These are phyloP conservation scores for Chinchilla lanigera DNA, from an alignment of 2,113 vertebrate species.

Conservation along the genomic window DNA sequence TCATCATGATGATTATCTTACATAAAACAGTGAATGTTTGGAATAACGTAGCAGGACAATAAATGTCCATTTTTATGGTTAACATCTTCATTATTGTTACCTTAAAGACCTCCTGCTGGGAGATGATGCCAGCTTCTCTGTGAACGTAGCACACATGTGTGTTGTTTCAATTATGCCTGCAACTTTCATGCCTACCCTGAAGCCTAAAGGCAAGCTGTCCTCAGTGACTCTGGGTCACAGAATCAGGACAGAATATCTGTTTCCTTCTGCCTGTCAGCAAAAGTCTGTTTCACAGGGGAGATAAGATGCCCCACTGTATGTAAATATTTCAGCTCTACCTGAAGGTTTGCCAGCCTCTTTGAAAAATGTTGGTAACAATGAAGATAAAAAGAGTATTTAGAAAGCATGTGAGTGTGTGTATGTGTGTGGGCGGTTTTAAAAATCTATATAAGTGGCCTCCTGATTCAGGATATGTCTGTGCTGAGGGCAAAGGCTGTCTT, in stretches of 20 bases:
- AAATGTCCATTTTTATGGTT: background rate
- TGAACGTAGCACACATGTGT: background rate
- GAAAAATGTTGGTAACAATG: constrained; percentile 39
- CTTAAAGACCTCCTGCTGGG: background rate
- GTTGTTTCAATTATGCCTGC: background rate
- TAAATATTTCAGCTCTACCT: constrained; percentile 62
- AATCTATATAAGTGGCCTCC: constrained; percentile 56
- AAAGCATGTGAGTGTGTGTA: constrained; percentile 35
- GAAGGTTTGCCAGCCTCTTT: background rate
- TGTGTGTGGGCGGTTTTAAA: constrained; percentile 53
- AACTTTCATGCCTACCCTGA: background rate
- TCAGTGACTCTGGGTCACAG: background rate
- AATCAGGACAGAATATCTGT: background rate
- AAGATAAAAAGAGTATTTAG: constrained; percentile 62
- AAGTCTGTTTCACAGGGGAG: background rate
- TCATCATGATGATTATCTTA: background rate
- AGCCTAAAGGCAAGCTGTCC: background rate
- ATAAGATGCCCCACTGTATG: background rate
- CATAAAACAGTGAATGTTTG: background rate
- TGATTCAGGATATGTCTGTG: constrained; percentile 64
- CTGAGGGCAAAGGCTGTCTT: constrained; percentile 63
- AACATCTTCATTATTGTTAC: background rate
- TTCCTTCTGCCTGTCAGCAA: background rate
- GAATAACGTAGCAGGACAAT: background rate
- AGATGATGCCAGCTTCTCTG: background rate